phyloP scores from a whole-genome alignment of 2,888 invertebrate species.

The Oeneis ivallda region DNA sequence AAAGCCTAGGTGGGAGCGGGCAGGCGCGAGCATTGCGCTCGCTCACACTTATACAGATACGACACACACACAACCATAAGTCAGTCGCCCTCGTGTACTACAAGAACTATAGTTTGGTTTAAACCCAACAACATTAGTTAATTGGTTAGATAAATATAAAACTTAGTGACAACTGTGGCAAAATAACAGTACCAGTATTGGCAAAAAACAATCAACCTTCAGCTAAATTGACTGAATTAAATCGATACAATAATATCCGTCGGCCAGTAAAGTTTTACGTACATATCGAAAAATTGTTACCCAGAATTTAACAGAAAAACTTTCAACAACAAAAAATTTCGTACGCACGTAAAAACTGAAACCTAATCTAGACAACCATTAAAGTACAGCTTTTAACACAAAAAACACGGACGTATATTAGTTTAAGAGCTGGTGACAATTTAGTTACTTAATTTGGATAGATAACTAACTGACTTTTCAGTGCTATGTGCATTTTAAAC shows the following conservation, averaged over 20 bases:
- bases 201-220: constrained; percentile 11
- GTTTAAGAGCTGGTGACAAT: neutral
- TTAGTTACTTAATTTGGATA: neutral
- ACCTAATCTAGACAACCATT: constrained; percentile 17
- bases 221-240: neutral
- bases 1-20: no score
- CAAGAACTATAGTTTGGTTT: no score
- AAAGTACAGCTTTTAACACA: constrained; percentile 18
- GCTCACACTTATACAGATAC: no score
- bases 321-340: constrained; percentile 1
- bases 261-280: constrained; percentile 1
- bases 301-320: neutral
- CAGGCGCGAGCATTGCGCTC: no score
- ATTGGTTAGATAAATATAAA: neutral
- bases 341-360: neutral
- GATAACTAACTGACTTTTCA: no score
- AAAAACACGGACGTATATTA: constrained; percentile 1
- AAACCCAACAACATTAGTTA: no score
- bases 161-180: no score
- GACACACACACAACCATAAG: no score
- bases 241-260: constrained; percentile 8
- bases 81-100: no score
- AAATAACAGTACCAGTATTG: no score
- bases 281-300: constrained; percentile 6
- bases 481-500: neutral